Percentiles rank a stretch among this genome's conserved stretches.
Evolutionary conservation across 2,888 invertebrate genomes (phyloP).

Genomic region (Hypomecis atomaria): DNA sequence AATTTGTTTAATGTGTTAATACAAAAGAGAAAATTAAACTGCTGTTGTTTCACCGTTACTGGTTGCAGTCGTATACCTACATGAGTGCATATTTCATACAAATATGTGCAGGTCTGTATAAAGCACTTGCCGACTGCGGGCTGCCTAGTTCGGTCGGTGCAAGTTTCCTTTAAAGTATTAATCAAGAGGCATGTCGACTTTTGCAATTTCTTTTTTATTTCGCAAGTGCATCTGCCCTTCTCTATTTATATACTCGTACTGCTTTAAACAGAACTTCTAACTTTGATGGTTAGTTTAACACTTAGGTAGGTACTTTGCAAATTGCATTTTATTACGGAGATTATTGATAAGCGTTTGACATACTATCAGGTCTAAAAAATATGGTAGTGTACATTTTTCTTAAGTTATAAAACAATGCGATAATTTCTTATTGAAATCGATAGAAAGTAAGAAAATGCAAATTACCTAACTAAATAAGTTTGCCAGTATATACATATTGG

Average conservation of each 20-base stretch:
- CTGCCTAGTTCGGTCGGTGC: slow-evolving; percentile 59
- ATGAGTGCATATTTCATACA: slow-evolving; percentile 40
- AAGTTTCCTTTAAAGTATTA: slow-evolving; percentile 79
- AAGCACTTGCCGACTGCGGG: slow-evolving; percentile 43
- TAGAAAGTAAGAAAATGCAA: too few relatives aligned
- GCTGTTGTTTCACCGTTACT: slow-evolving; percentile 12
- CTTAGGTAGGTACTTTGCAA: background rate
- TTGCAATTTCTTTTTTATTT: slow-evolving; percentile 61
- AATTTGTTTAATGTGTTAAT: background rate
- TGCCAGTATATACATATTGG: slow-evolving; percentile 2
- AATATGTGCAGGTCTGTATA: slow-evolving; percentile 32
- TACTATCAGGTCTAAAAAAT: background rate
- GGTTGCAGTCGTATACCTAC: slow-evolving; percentile 24
- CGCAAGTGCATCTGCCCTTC: slow-evolving; percentile 66
- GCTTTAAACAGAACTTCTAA: slow-evolving; percentile 28
- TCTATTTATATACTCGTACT: slow-evolving; percentile 46
- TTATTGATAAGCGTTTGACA: slow-evolving; percentile 20
- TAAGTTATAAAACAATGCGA: too few relatives aligned
- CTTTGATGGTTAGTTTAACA: slow-evolving; percentile 19
- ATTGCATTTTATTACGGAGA: slow-evolving; percentile 14
- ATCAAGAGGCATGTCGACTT: slow-evolving; percentile 68
- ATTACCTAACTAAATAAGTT: background rate
- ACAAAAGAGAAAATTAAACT: background rate
- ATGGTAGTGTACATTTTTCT: slow-evolving; percentile 1
- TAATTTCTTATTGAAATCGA: too few relatives aligned